These are phyloP conservation scores for Acleris literana DNA, from an alignment of 2,888 invertebrate species.

Conservation along the genomic window DNA sequence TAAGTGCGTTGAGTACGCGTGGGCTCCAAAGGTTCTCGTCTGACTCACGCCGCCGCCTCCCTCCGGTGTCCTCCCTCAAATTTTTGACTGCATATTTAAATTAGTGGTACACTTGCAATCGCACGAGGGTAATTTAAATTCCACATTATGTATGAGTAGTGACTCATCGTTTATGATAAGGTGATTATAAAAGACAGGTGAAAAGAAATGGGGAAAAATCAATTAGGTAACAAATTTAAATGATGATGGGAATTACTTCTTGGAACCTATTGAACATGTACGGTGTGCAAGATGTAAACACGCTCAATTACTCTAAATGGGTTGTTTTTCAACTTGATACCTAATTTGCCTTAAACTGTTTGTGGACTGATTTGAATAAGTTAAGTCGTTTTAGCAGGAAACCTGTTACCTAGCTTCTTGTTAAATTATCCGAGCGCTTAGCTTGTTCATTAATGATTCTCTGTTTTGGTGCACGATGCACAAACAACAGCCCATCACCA, in stretches of 20 bases:
- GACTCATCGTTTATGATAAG: not conserved
- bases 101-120: not conserved
- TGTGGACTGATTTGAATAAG: conserved; percentile 7
- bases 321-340: conserved; percentile 36
- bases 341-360: conserved; percentile 8
- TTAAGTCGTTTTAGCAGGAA: conserved; percentile 2
- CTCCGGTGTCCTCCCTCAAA: not conserved
- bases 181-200: not conserved
- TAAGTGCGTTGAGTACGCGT: conserved; percentile 5
- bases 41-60: conserved; percentile 15
- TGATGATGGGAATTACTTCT: not conserved
- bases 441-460: not conserved
- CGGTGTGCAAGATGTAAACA: not conserved
- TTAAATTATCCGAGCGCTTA: not conserved
- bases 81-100: conserved; percentile 5
- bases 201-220: too few species aligned
- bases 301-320: conserved; percentile 41
- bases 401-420: conserved; percentile 18
- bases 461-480: not conserved
- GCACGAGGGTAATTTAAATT: not conserved
- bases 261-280: not conserved
- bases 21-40: conserved; percentile 3
- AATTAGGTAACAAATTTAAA: too few species aligned
- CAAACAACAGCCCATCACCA: not conserved
- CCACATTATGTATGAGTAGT: not conserved